A percentile compares a stretch with the other conserved stretches of the same genome.
Evolutionary conservation across 2,888 invertebrate species (phyloP).

Genomic region (Megamerina dolium): DNA sequence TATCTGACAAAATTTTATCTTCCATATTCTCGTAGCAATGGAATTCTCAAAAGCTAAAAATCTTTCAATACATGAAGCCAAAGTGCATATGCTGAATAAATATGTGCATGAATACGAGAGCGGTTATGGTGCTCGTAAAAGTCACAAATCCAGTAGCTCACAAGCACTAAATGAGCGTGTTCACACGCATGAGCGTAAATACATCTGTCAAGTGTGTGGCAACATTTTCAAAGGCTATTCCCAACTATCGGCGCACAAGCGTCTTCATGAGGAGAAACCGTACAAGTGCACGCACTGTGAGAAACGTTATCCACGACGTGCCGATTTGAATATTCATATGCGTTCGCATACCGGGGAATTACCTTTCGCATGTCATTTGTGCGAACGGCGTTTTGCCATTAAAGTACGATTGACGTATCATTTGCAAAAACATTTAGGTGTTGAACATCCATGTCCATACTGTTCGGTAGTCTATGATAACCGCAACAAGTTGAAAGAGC

Average conservation of each 20-base stretch:
- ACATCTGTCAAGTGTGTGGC: conserved; percentile 20
- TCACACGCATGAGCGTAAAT: conserved; percentile 13
- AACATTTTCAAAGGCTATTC: conserved; percentile 24
- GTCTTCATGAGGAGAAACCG: conserved; percentile 24
- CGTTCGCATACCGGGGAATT: conserved; percentile 29
- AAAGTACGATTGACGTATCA: conserved; percentile 30
- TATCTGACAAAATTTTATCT: no score
- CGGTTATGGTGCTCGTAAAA: conserved; percentile 11
- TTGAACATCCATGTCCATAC: conserved; percentile 23
- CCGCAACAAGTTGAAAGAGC: conserved; percentile 24
- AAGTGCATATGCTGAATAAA: conserved; percentile 15
- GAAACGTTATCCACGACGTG: conserved; percentile 24
- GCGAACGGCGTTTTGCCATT: conserved; percentile 27
- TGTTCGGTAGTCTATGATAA: conserved; percentile 25
- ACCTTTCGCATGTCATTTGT: conserved; percentile 27
- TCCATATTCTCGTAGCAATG: conserved; percentile 20
- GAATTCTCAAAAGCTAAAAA: conserved; percentile 17
- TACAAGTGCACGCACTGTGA: conserved; percentile 25
- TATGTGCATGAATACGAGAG: conserved; percentile 19
- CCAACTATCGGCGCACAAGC: conserved; percentile 25
- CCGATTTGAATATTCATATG: conserved; percentile 28
- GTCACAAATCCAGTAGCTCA: conserved; percentile 9
- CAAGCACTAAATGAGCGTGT: conserved; percentile 7
- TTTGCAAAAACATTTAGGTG: conserved; percentile 27
- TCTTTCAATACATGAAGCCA: conserved; percentile 21